Base-by-base conservation (phyloP, 2,797 vertebrate genomes). In the Cryptoblepharus egeriae region DNA sequence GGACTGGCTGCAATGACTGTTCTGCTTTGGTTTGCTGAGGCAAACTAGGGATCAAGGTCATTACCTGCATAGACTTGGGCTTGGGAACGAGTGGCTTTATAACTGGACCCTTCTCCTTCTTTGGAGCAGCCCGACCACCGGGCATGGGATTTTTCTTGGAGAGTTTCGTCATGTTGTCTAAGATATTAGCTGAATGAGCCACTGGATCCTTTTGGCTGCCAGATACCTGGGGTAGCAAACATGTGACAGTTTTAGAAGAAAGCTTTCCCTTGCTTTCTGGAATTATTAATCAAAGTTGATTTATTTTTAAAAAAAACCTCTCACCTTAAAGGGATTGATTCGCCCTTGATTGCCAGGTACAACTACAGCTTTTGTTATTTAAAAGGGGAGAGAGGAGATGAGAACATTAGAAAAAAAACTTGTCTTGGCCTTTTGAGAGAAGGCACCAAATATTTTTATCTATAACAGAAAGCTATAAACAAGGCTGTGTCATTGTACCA, bases 271-370 rank as follows among this genome's bases (percentile, higher is more conserved):
- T 65, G 52, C 79, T 49, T n/a, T 49, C 45, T 9, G 45, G 45
- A 49, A 49, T 49, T 49, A 49, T 49, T 49, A 49, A 49, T 35
- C 64, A 35, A 32, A 5, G 63, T 35, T 12, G 0, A 0, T 16
- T 22, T 57, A 80, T 22, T 37, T n/a, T n/a, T n/a, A n/a, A n/a
- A n/a, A 67, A 55, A 91, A 90, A 80, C 81, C 28, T 83, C 93
- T 96, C 92, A 99, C 98, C 98, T 99, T 99, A 70, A 99, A 99
- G 71, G 98, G 98, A 91, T 99, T 99, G 70, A 96, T 92, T 76
- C 98, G 95, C 84, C 95, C 96, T 72, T 94, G 95, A 94, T 92
- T 97, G 91, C 86, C 93, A 71, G 91, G 95, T 93, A 90, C 13
- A 85, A 93, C 75, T 58, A 88, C 77, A 92, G 77, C 96, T 96